These are phyloP conservation scores for Chaetophractus vellerosus DNA, from an alignment of 2,797 vertebrate genomes.

Conservation along the genomic window DNA sequence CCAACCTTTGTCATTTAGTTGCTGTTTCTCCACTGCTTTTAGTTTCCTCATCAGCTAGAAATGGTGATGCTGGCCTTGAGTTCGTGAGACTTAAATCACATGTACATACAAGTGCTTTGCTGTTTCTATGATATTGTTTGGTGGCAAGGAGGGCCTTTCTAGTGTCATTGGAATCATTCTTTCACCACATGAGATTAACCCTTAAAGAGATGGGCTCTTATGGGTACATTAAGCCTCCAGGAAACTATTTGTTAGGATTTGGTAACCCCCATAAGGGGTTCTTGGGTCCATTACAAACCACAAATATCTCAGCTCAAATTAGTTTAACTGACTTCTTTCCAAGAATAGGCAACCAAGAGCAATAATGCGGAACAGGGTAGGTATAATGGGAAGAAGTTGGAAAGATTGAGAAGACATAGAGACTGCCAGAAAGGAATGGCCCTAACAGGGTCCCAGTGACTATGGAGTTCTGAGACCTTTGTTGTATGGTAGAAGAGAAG, in stretches of 20 bases:
- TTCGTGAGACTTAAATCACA: background rate
- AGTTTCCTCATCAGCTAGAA: background rate
- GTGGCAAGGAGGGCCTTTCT: background rate
- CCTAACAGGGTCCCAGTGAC: background rate
- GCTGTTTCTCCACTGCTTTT: background rate
- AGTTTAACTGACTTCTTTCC: constrained; percentile 37
- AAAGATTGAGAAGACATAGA: background rate
- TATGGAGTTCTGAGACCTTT: background rate
- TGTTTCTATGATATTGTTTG: background rate
- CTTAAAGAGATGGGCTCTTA: background rate
- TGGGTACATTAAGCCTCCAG: background rate
- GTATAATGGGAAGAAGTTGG: background rate
- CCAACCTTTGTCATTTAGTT: background rate
- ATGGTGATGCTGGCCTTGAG: background rate
- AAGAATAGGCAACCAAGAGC: background rate
- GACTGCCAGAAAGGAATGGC: background rate
- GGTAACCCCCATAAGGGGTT: background rate
- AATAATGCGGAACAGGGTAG: background rate
- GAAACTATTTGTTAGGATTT: constrained; percentile 1
- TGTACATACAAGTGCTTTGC: background rate
- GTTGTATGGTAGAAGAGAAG: background rate
- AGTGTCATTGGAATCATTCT: background rate
- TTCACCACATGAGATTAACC: background rate
- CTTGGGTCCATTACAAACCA: background rate
- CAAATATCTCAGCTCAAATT: background rate